Percentiles rank a stretch among this genome's conserved stretches.
Conservation (phyloP, 1,140 invertebrate species). For the Eurosta solidaginis region DNA sequence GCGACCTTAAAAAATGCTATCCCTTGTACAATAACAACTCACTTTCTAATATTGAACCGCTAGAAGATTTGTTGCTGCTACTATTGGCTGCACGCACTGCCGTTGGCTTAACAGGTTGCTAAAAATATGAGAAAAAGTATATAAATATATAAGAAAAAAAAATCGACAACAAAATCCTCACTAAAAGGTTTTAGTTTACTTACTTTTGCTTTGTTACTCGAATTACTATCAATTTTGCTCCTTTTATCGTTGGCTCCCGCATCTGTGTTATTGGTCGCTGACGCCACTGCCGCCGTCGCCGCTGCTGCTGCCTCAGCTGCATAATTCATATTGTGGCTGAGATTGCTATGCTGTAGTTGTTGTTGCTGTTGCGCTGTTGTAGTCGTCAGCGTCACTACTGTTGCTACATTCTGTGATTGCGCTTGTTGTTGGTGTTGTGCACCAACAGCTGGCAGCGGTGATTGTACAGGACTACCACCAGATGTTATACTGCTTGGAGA, state of each 20-base stretch:
- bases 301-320: conserved; percentile 73
- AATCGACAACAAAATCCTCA: neutral
- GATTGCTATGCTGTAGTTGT: conserved; percentile 41
- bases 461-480: conserved; percentile 62
- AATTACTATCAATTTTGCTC: conserved; percentile 63
- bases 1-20: conserved; percentile 35
- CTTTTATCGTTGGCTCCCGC: conserved; percentile 73
- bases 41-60: conserved; percentile 50
- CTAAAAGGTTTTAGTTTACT: no score
- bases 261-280: conserved; percentile 52
- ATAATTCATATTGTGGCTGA: conserved; percentile 66
- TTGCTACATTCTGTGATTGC: conserved; percentile 45
- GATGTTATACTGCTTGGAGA: conserved; percentile 84
- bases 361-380: conserved; percentile 46
- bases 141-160: neutral
- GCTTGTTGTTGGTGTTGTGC: conserved; percentile 35
- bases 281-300: conserved; percentile 62
- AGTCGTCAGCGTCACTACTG: conserved; percentile 39
- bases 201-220: conserved; percentile 55
- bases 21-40: no score
- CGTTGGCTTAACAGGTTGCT: conserved; percentile 73
- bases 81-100: conserved; percentile 68
- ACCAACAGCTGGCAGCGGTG: conserved; percentile 60
- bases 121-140: conserved; percentile 31
- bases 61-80: conserved; percentile 62